Percentiles rank a stretch among this genome's conserved stretches.
phyloP scores from a whole-genome alignment of 2,797 vertebrate genomes.

The Leuciscus waleckii region DNA sequence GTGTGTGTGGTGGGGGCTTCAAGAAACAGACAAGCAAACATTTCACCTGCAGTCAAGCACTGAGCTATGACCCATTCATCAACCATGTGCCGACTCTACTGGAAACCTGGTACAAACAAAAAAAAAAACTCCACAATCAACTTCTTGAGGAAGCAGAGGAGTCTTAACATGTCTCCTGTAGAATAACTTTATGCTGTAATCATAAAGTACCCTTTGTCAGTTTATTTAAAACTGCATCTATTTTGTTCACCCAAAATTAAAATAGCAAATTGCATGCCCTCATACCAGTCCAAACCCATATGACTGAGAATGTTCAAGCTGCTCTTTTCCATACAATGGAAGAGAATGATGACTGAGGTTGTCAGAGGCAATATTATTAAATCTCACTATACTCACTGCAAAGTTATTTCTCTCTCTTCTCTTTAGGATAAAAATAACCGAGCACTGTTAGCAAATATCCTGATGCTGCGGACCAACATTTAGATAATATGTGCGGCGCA shows the following conservation, averaged over 20 bases:
- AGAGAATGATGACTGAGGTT: background rate
- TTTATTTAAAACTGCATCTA: background rate
- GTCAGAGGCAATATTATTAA: background rate
- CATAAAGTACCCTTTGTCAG: background rate
- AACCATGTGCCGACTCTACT: slow-evolving; percentile 56
- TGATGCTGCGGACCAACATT: too few species aligned
- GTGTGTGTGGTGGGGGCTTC: background rate
- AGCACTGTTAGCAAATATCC: too few species aligned
- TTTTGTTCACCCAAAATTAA: background rate
- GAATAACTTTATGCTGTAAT: background rate
- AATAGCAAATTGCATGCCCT: background rate
- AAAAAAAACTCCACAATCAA: background rate
- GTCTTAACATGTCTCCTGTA: background rate
- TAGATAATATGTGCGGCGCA: too few species aligned
- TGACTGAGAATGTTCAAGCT: slow-evolving; percentile 5
- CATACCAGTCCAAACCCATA: background rate
- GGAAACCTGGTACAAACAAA: background rate
- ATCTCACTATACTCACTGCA: too few species aligned
- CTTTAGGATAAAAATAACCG: too few species aligned
- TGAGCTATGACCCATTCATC: slow-evolving; percentile 63
- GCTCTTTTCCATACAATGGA: background rate
- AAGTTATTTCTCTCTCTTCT: too few species aligned
- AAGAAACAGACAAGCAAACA: background rate
- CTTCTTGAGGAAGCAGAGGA: background rate
- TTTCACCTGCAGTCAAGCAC: slow-evolving; percentile 36